phyloP scores from a whole-genome alignment of 2,113 vertebrate genomes.

The Notarius quadriscutis region DNA sequence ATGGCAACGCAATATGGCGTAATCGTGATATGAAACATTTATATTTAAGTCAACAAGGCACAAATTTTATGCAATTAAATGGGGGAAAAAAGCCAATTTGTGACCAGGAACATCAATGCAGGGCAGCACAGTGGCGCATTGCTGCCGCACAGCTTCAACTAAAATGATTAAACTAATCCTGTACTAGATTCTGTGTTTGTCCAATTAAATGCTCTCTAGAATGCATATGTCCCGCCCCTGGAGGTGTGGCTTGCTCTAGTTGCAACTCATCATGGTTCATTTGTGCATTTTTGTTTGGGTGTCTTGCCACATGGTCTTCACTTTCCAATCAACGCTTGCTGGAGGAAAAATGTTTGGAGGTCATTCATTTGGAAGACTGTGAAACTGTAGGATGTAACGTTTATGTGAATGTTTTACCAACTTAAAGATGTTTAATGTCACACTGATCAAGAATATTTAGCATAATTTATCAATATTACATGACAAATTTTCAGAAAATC shows the following conservation, averaged over 20 bases:
- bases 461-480: neutral
- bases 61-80: neutral
- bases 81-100: neutral
- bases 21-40: slow-evolving; percentile 8
- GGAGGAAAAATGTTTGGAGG: neutral
- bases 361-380: neutral
- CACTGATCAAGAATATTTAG: neutral
- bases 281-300: neutral
- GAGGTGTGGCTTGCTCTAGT: neutral
- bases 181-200: neutral
- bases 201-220: neutral
- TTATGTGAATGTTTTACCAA: neutral
- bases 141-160: neutral
- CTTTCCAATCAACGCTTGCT: neutral
- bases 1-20: slow-evolving; percentile 7
- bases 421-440: neutral
- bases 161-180: neutral
- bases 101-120: neutral
- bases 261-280: neutral
- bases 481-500: neutral
- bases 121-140: neutral
- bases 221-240: neutral
- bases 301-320: neutral
- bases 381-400: neutral
- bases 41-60: neutral